Evolutionary conservation across 2,888 invertebrate genomes (phyloP), one percentile per base, ranked within the genome.

Genomic region (Pogonocherus hispidulus): DNA sequence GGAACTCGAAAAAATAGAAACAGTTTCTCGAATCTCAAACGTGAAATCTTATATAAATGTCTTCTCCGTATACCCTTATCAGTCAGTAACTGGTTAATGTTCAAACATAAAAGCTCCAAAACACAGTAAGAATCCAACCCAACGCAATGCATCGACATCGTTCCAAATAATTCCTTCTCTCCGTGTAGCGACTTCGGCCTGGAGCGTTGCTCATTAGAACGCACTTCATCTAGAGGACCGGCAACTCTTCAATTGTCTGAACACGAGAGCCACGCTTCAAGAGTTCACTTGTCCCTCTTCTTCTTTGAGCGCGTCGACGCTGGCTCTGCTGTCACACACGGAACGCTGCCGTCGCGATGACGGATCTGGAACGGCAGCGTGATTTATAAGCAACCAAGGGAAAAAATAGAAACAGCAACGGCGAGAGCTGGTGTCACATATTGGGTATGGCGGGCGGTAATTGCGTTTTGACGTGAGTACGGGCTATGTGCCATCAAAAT

Each of bases 151-250:
- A n/a, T n/a, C n/a, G n/a, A n/a, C n/a, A n/a, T n/a, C n/a, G n/a
- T n/a, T n/a, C 3, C n/a, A 41, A 4, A 1, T n/a, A 5, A 1
- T n/a, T n/a, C 41, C 3, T n/a, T 41, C 1, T 41, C 41, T 41
- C 41, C 4, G 14, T 41, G 59, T 27, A 19, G 67, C 65, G 37
- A 56, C 66, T 68, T 72, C 41, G 74, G 79, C 82, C 80, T 70
- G 76, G 72, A 80, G 81, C 81, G 80, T 74, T 82, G 82, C 82
- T 82, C 82, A 82, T 82, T 82, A 82, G 80, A 79, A 79, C 80
- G 77, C 77, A 82, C 82, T 82, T 80, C 81, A 82, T 82, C 81
- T 72, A 74, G 77, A 78, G 75, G 79, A 75, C 79, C 74, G 78
- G 78, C 79, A 78, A 77, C 80, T 80, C 80, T 79, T 80, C 81